phyloP scores from a whole-genome alignment of 2,113 vertebrate genomes.

The Mionectes macconnelli region DNA sequence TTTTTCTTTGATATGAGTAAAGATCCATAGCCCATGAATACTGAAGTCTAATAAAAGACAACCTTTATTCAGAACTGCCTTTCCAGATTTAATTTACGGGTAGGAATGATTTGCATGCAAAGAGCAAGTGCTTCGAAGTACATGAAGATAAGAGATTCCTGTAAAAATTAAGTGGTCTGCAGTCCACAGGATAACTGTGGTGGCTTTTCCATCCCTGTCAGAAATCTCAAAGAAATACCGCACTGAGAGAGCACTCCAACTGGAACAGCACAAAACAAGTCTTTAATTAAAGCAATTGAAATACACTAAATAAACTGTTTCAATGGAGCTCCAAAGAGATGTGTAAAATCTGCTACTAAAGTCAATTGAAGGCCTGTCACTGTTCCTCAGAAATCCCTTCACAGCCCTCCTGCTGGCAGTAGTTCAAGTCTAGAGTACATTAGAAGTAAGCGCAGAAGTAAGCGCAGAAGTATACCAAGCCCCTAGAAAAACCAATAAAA shows the following conservation, averaged over 20 bases:
- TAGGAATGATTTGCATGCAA: slow-evolving; percentile 1
- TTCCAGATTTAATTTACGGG: not conserved
- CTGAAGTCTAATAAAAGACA: not conserved
- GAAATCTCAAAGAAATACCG: not conserved
- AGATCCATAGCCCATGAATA: not conserved
- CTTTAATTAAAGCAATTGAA: slow-evolving; percentile 44
- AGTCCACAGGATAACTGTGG: not conserved
- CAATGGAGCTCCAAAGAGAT: slow-evolving; percentile 32
- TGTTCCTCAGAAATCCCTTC: slow-evolving; percentile 20
- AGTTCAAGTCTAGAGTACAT: not conserved
- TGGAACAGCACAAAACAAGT: slow-evolving; percentile 18
- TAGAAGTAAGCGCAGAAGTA: not conserved
- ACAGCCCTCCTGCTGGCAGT: not conserved
- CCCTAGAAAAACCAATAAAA: slow-evolving; percentile 29
- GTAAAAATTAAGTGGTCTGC: not conserved
- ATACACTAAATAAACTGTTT: slow-evolving; percentile 50
- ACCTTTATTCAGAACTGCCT: not conserved
- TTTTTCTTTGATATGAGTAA: not conserved
- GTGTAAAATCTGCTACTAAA: slow-evolving; percentile 35
- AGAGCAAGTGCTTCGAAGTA: slow-evolving; percentile 22
- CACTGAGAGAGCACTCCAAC: not conserved
- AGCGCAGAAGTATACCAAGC: not conserved
- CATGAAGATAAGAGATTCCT: not conserved
- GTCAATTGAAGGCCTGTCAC: slow-evolving; percentile 44
- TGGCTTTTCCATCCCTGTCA: not conserved